Evolutionary conservation across 2,888 invertebrate genomes (phyloP), one percentile per base, ranked within the genome.

Genomic region (Caenorhabditis becei): DNA sequence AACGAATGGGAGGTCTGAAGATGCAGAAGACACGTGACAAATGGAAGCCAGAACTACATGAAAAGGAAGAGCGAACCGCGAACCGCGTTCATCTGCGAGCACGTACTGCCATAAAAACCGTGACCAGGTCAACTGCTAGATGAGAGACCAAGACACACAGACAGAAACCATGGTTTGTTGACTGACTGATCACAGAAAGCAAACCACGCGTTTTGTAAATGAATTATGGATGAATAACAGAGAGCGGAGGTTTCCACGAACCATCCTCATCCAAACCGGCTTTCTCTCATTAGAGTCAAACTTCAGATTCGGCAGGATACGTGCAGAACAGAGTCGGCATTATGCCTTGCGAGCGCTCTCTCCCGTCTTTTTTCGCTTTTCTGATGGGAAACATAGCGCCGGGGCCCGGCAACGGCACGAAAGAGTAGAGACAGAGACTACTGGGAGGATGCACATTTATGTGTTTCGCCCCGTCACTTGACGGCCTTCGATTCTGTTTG

Each of bases 401-500:
- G 41, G 41, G 23, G 56, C n/a, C n/a, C n/a, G 32, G 28, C 28
- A 16, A 28, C 26, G 56, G 10, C 56, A 54, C 20, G 44, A 65
- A 51, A 49, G 62, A 63, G 23, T 2, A 18, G 51, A 74, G 58
- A 18, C 47, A n/a, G n/a, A 47, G 47, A 18, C n/a, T 47, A 18
- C 18, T n/a, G 47, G 41, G 8, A 47, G 28, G 63, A 63, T 26
- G 71, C 56, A 63, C 63, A 63, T 44, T 71, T 32, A 54, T 72
- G 37, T 24, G 26, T 67, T 41, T 61, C 41, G 32, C 24, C n/a
- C 32, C 20, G 16, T 62, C 23, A 14, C 41, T 28, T 18, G 47
- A 11, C 54, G 47, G 62, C 58, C 65, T 70, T 51, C 16, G 41
- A 58, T 70, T 58, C 32, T 70, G 70, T 78, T 65, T 78, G 77